These are phyloP conservation scores for Gallirallus australis DNA, from an alignment of 2,797 vertebrate genomes.

Conservation along the genomic window DNA sequence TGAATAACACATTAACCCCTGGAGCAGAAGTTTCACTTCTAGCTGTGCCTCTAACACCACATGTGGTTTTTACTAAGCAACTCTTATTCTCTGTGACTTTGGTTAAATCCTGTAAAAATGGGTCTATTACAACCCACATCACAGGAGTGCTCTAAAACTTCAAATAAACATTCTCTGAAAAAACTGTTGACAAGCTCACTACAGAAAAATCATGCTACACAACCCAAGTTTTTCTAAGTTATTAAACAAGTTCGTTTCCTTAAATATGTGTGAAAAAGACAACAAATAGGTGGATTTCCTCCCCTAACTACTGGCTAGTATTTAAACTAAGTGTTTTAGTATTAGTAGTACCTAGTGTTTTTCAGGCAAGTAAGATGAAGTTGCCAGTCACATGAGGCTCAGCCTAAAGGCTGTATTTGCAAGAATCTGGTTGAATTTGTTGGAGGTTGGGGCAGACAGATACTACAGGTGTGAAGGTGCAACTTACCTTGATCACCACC, in stretches of 20 bases:
- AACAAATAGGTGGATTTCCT: accelerated
- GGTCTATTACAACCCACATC: neutral
- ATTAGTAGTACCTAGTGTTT: neutral
- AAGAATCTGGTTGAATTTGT: neutral
- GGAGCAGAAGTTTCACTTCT: neutral
- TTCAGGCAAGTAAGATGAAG: neutral
- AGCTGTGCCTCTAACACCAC: neutral
- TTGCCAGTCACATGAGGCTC: neutral
- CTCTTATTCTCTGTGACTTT: neutral
- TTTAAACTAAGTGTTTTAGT: neutral
- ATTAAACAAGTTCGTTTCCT: neutral
- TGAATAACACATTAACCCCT: neutral
- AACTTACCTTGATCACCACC: neutral
- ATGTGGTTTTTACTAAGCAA: neutral
- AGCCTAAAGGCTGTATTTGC: neutral
- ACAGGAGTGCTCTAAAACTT: neutral
- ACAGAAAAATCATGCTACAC: neutral
- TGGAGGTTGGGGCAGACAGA: neutral
- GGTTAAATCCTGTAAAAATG: neutral
- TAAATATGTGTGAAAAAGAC: neutral
- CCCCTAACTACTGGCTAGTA: neutral
- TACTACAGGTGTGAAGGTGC: neutral
- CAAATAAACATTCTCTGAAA: neutral
- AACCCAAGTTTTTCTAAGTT: neutral
- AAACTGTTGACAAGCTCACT: neutral